These are phyloP conservation scores for Dascillus cervinus DNA, from an alignment of 2,888 invertebrate species.

Conservation along the genomic window DNA sequence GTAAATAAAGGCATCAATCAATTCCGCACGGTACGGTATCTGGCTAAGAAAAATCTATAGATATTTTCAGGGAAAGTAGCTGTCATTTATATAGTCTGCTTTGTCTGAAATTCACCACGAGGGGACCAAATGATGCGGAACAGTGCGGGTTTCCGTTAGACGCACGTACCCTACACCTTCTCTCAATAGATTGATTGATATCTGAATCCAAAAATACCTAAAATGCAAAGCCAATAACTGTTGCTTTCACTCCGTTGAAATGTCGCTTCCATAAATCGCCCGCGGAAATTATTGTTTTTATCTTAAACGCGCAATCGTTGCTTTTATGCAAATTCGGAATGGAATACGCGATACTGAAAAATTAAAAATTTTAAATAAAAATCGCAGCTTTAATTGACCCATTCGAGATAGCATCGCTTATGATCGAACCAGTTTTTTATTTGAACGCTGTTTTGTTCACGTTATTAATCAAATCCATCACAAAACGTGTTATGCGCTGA, in stretches of 20 bases:
- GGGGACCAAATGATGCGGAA: conserved; percentile 14
- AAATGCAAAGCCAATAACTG: conserved; percentile 9
- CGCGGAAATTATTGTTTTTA: neutral
- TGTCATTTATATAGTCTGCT: conserved; percentile 22
- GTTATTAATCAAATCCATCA: too few species aligned
- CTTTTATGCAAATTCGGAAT: too few species aligned
- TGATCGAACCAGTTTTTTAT: too few species aligned
- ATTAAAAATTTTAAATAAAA: too few species aligned
- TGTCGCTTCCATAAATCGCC: neutral
- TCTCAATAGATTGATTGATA: conserved; percentile 17
- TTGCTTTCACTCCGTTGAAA: conserved; percentile 1
- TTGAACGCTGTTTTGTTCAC: too few species aligned
- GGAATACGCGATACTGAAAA: too few species aligned
- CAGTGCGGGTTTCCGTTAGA: conserved; percentile 14
- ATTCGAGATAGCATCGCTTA: too few species aligned
- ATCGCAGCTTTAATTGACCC: too few species aligned
- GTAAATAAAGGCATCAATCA: too few species aligned
- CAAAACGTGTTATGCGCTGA: too few species aligned
- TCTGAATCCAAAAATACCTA: conserved; percentile 13
- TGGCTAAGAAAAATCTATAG: conserved; percentile 11
- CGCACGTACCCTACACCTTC: conserved; percentile 10
- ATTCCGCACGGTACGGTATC: too few species aligned
- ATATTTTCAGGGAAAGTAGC: conserved; percentile 20
- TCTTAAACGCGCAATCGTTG: too few species aligned
- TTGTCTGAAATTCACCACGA: conserved; percentile 12